These are phyloP conservation scores for Lagocephalus sceleratus DNA, from an alignment of 2,797 vertebrate species.

Conservation along the genomic window DNA sequence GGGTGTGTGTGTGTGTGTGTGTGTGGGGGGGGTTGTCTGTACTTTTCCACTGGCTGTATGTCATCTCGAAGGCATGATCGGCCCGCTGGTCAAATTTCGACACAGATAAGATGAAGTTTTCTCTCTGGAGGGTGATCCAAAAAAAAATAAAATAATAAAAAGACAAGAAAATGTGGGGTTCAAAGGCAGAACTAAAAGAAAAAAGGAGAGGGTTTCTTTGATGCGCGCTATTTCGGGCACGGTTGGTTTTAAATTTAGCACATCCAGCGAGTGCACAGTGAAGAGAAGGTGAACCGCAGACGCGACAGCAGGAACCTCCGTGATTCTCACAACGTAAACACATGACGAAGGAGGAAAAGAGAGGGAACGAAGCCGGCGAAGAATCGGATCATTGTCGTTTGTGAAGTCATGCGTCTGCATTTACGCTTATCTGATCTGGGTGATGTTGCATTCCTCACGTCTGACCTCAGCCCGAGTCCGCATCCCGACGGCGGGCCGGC, in stretches of 20 bases:
- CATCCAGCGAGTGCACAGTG: conserved; percentile 1
- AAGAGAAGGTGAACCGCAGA: conserved; percentile 10
- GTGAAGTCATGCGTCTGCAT: conserved; percentile 56
- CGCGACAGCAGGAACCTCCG: too few species aligned
- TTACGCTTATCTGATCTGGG: conserved; percentile 60
- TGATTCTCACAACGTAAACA: conserved; percentile 8
- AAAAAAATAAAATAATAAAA: conserved; percentile 16
- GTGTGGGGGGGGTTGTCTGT: conserved; percentile 52
- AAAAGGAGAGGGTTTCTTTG: conserved; percentile 21
- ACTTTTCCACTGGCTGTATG: conserved; percentile 69
- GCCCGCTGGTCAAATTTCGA: conserved; percentile 60
- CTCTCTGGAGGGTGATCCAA: conserved; percentile 33
- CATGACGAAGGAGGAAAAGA: conserved; percentile 19
- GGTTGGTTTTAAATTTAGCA: conserved; percentile 2
- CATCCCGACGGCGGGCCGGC: conserved; percentile 52
- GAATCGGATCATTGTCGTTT: conserved; percentile 5
- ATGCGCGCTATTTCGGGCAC: conserved; percentile 18
- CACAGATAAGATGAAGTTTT: conserved; percentile 59
- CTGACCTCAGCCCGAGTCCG: conserved; percentile 54
- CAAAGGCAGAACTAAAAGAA: background rate
- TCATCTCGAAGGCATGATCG: conserved; percentile 69
- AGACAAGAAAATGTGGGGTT: background rate
- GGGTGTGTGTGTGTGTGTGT: conserved; percentile 70
- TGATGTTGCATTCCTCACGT: conserved; percentile 55
- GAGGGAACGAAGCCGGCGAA: conserved; percentile 5